Percentiles rank a stretch among this genome's conserved stretches.
Conservation (phyloP, 2,888 invertebrate genomes). For the Strigamia crassipes region DNA sequence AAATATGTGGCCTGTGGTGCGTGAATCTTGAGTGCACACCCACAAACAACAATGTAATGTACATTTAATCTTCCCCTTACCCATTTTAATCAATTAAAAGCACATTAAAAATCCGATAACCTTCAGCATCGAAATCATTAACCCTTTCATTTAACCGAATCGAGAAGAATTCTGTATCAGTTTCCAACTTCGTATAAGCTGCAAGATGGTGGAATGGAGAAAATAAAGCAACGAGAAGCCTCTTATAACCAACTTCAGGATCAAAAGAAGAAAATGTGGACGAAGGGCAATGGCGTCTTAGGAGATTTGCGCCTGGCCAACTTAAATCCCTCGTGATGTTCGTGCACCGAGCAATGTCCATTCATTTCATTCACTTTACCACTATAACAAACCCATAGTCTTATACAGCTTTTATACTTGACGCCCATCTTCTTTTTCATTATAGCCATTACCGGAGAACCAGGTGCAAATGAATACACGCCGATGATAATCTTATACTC, state of each 20-base stretch:
- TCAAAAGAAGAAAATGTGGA: slow-evolving; percentile 28
- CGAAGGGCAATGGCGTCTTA: slow-evolving; percentile 9
- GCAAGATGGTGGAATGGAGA: neutral
- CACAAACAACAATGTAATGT: slow-evolving; percentile 16
- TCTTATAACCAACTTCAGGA: slow-evolving; percentile 25
- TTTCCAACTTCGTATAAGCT: neutral
- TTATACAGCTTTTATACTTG: slow-evolving; percentile 32
- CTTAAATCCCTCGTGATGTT: slow-evolving; percentile 37
- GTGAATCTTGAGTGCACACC: slow-evolving; percentile 22
- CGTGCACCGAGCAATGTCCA: slow-evolving; percentile 35
- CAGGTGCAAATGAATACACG: slow-evolving; percentile 22
- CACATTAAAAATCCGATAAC: slow-evolving; percentile 17
- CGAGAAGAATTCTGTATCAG: neutral
- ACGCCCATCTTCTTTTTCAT: slow-evolving; percentile 42
- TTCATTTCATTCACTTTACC: slow-evolving; percentile 42
- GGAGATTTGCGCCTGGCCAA: slow-evolving; percentile 38
- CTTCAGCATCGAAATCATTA: slow-evolving; percentile 7
- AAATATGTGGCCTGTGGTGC: neutral
- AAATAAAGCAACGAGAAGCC: slow-evolving; percentile 6
- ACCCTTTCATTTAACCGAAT: neutral
- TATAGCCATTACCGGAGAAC: slow-evolving; percentile 14
- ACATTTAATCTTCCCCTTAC: neutral
- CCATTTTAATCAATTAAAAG: slow-evolving; percentile 22
- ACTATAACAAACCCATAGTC: slow-evolving; percentile 27
- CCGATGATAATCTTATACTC: too few species aligned